phyloP scores from a whole-genome alignment of 2,113 vertebrate genomes.

The Callospermophilus lateralis region DNA sequence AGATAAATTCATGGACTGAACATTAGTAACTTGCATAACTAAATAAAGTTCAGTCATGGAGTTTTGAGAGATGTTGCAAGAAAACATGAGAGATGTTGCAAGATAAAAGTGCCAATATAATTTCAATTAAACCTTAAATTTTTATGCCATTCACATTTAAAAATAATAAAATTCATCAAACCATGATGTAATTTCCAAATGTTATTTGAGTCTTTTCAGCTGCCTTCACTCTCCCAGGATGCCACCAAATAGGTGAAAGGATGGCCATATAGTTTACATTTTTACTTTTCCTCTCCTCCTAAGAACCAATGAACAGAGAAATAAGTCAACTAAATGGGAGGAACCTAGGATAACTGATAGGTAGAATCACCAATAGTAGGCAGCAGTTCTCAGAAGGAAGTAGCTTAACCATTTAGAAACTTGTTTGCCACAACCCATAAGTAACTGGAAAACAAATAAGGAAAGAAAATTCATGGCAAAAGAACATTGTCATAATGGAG shows the following conservation, averaged over 20 bases:
- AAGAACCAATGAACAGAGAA: conserved; percentile 33
- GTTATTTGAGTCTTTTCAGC: neutral
- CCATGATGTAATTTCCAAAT: neutral
- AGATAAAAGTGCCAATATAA: neutral
- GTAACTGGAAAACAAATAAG: neutral
- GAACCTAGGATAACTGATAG: neutral
- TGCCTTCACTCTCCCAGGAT: neutral
- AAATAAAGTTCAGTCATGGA: neutral
- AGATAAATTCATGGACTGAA: neutral
- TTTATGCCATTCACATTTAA: neutral
- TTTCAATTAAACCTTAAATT: neutral
- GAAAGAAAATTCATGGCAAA: neutral
- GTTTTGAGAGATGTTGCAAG: neutral
- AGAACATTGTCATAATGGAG: neutral
- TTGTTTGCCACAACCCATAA: neutral
- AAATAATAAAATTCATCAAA: neutral
- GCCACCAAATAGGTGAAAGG: neutral
- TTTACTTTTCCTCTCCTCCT: neutral
- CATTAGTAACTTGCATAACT: neutral
- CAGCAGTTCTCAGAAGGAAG: neutral
- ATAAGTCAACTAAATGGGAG: neutral
- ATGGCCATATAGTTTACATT: neutral
- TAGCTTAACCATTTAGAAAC: neutral
- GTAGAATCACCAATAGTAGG: neutral
- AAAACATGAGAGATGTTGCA: neutral